These are phyloP conservation scores for Drosophila pullipes DNA, from an alignment of 2,888 invertebrate genomes.

Conservation along the genomic window DNA sequence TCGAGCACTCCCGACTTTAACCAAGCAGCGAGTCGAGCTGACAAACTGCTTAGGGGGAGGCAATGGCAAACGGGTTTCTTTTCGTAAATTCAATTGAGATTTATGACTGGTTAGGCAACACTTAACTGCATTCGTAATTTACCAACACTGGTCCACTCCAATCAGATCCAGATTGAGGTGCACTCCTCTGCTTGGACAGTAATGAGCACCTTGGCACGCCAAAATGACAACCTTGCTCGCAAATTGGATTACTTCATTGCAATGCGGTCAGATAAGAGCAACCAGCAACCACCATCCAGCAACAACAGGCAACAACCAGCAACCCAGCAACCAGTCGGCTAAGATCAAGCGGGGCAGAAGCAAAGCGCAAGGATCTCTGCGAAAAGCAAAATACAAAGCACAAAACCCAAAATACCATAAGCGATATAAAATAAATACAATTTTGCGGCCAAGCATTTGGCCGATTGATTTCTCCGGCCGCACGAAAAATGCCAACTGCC, in stretches of 20 bases:
- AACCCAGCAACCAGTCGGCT: slow-evolving; percentile 27
- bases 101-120: slow-evolving; percentile 50
- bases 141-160: slow-evolving; percentile 33
- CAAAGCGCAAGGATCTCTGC: slow-evolving; percentile 2
- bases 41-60: slow-evolving; percentile 24
- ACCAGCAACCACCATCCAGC: slow-evolving; percentile 10
- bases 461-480: slow-evolving; percentile 72
- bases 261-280: slow-evolving; percentile 53
- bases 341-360: slow-evolving; percentile 8
- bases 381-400: background rate
- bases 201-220: slow-evolving; percentile 73
- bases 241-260: slow-evolving; percentile 80
- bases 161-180: slow-evolving; percentile 9
- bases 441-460: slow-evolving; percentile 67
- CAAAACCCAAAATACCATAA: slow-evolving; percentile 17
- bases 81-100: slow-evolving; percentile 64
- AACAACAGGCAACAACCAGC: slow-evolving; percentile 44
- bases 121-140: slow-evolving; percentile 9
- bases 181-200: slow-evolving; percentile 35
- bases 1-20: background rate
- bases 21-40: background rate
- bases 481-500: slow-evolving; percentile 60
- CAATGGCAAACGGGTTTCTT: slow-evolving; percentile 35
- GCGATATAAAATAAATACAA: slow-evolving; percentile 73
- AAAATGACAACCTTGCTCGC: slow-evolving; percentile 75